Evolutionary conservation across 1,140 invertebrate species (phyloP).

Genomic region (Triops cancriformis): DNA sequence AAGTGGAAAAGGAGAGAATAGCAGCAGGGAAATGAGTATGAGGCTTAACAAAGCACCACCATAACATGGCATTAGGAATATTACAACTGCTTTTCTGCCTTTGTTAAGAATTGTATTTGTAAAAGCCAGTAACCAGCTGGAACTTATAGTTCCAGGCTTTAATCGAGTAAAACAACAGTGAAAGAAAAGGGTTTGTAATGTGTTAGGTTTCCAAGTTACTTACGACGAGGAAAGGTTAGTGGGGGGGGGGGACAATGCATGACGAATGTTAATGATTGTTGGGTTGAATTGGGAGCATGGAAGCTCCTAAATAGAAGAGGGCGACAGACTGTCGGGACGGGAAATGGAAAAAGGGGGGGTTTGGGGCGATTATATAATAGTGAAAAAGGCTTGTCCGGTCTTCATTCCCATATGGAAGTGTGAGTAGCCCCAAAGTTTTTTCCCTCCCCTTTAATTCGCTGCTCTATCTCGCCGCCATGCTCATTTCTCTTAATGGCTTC

Average conservation of each 20-base stretch:
- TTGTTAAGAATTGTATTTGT: not conserved
- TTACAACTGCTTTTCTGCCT: too few species aligned
- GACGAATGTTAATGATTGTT: conserved; percentile 14
- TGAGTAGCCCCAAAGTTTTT: not conserved
- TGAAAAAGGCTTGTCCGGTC: conserved; percentile 5
- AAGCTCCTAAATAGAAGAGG: not conserved
- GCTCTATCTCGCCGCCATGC: not conserved
- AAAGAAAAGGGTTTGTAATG: not conserved
- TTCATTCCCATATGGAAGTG: conserved; percentile 1
- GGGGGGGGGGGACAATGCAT: conserved; percentile 12
- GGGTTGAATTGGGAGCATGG: conserved; percentile 4
- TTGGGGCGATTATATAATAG: not conserved
- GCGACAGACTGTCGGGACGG: conserved; percentile 6
- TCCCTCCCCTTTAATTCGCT: not conserved
- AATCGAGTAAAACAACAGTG: conserved; percentile 1
- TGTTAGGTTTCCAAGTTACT: not conserved
- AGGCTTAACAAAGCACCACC: too few species aligned
- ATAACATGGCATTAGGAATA: too few species aligned
- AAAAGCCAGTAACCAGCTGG: not conserved
- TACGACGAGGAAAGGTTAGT: not conserved
- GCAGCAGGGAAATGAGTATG: too few species aligned
- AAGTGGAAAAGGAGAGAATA: too few species aligned
- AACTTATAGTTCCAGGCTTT: conserved; percentile 1
- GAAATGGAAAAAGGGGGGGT: conserved; percentile 12
- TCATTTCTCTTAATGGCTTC: not conserved